A percentile compares a stretch with the other conserved stretches of the same genome.
phyloP scores from a whole-genome alignment of 2,888 invertebrate genomes.

The Drosophila meridiana region DNA sequence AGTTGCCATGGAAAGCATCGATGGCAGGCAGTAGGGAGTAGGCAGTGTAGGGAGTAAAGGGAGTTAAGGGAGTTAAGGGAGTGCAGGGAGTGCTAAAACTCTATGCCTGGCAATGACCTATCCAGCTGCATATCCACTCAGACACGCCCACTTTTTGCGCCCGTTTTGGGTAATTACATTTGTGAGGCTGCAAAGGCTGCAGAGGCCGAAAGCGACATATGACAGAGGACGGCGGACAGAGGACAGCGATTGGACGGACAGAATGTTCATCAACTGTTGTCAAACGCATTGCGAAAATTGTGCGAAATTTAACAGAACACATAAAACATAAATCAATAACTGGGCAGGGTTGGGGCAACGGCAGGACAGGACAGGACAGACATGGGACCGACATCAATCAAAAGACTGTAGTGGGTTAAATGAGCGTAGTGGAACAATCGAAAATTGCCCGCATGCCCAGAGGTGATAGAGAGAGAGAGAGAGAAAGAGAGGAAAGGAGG shows the following conservation, averaged over 20 bases:
- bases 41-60: conserved; percentile 6
- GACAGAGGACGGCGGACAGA: conserved; percentile 7
- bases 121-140: conserved; percentile 27
- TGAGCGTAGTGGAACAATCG: conserved; percentile 49
- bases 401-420: conserved; percentile 55
- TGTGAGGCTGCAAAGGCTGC: conserved; percentile 31
- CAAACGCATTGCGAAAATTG: conserved; percentile 71
- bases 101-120: conserved; percentile 27
- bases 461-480: conserved; percentile 1
- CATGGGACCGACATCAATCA: conserved; percentile 71
- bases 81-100: conserved; percentile 33
- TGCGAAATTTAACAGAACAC: conserved; percentile 61
- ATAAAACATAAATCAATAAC: conserved; percentile 75
- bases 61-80: background rate
- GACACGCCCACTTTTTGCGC: conserved; percentile 48
- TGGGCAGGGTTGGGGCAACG: conserved; percentile 4
- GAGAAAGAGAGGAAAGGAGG: background rate
- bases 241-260: conserved; percentile 7
- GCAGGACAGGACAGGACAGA: conserved; percentile 29
- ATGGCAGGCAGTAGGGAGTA: conserved; percentile 14
- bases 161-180: conserved; percentile 72
- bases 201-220: conserved; percentile 11
- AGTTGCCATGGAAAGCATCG: conserved; percentile 61
- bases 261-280: conserved; percentile 68
- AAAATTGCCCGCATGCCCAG: conserved; percentile 60